phyloP scores from a whole-genome alignment of 1,140 invertebrate species.

The Euwallacea similis region DNA sequence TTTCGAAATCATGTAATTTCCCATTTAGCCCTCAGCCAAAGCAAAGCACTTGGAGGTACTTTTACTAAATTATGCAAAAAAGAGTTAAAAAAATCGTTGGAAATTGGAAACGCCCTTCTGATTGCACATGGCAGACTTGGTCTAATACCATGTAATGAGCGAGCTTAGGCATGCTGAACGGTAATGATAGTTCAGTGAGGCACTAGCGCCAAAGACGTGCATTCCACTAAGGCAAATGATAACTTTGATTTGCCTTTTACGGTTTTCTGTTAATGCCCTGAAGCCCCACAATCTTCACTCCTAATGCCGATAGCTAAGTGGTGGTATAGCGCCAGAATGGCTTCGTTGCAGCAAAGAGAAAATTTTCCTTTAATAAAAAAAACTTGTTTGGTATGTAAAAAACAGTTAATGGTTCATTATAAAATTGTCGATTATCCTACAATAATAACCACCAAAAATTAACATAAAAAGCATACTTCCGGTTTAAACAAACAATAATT shows the following conservation, averaged over 20 bases:
- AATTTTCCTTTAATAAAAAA: too few relatives aligned
- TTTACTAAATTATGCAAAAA: background rate
- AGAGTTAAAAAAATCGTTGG: background rate
- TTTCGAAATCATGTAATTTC: too few relatives aligned
- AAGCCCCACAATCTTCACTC: too few relatives aligned
- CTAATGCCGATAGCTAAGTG: too few relatives aligned
- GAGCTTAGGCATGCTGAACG: conserved; percentile 3
- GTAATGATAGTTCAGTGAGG: conserved; percentile 3
- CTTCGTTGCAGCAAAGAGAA: too few relatives aligned
- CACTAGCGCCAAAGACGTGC: background rate
- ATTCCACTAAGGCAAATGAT: background rate
- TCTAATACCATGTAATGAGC: conserved; percentile 1
- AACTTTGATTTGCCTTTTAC: background rate
- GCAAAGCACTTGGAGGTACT: background rate
- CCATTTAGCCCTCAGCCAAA: background rate
- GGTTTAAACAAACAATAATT: conserved; percentile 4
- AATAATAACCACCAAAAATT: conserved; percentile 1
- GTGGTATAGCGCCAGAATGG: too few relatives aligned
- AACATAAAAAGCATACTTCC: conserved; percentile 5
- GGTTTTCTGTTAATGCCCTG: background rate
- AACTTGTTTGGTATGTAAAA: background rate
- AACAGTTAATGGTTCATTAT: background rate
- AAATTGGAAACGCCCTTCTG: background rate
- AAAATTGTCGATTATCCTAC: background rate
- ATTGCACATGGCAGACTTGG: background rate